These are phyloP conservation scores for Calephelis nemesis DNA, from an alignment of 1,140 invertebrate genomes.

Conservation along the genomic window DNA sequence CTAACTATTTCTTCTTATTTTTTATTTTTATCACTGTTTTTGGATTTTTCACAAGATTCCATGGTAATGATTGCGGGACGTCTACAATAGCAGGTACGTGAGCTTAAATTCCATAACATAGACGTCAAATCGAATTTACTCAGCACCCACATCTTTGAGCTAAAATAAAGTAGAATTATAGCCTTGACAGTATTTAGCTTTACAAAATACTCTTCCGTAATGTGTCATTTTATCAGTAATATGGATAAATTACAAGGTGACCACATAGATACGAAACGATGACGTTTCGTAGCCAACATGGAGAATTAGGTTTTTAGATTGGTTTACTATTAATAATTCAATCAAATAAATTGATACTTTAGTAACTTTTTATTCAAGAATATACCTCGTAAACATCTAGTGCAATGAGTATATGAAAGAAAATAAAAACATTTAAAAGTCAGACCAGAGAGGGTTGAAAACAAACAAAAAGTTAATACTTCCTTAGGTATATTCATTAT, in stretches of 20 bases:
- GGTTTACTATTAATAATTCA: not conserved
- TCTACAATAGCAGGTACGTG: constrained; percentile 1
- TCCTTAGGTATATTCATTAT: no score
- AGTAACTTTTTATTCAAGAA: not conserved
- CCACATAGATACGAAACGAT: constrained; percentile 6
- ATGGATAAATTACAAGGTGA: constrained; percentile 10
- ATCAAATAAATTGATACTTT: not conserved
- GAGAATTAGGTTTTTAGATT: not conserved
- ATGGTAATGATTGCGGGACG: not conserved
- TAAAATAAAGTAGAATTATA: constrained; percentile 23
- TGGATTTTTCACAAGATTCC: constrained; percentile 11
- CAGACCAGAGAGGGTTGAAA: no score
- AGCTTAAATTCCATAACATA: not conserved
- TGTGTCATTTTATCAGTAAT: constrained; percentile 7
- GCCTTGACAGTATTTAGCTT: constrained; percentile 24
- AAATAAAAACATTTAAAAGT: no score
- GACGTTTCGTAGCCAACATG: constrained; percentile 14
- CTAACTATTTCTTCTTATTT: constrained; percentile 37
- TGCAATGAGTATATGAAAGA: no score
- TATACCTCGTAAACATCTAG: not conserved
- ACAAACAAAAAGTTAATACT: no score
- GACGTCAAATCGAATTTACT: constrained; percentile 2
- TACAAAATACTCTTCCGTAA: constrained; percentile 15
- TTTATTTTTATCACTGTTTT: constrained; percentile 19
- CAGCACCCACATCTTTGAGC: constrained; percentile 5